Conservation (phyloP, 2,797 vertebrate species). For the Acanthurus tractus region DNA sequence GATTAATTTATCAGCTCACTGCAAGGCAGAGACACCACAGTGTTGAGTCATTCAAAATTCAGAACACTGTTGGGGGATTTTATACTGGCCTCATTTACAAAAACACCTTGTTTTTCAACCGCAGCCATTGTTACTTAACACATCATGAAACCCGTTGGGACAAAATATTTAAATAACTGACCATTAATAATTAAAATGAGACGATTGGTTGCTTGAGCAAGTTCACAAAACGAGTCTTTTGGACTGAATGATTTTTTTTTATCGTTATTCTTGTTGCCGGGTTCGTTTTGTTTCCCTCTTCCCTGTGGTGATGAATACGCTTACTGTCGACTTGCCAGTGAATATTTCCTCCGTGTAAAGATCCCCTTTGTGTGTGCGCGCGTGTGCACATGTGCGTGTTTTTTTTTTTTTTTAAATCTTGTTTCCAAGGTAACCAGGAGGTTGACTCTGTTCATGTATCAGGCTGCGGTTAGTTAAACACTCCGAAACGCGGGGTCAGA, state of each 20-base stretch:
- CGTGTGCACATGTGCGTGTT: neutral
- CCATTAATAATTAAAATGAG: conserved; percentile 40
- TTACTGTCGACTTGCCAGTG: conserved; percentile 30
- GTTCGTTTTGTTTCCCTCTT: conserved; percentile 28
- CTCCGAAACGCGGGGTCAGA: conserved; percentile 21
- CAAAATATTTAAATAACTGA: conserved; percentile 41
- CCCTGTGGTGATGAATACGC: conserved; percentile 52
- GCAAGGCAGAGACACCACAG: conserved; percentile 37
- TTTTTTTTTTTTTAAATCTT: conserved; percentile 60
- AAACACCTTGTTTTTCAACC: conserved; percentile 38
- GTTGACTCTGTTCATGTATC: conserved; percentile 62
- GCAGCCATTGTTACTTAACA: conserved; percentile 39
- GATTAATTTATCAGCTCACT: conserved; percentile 67
- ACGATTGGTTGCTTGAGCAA: conserved; percentile 16
- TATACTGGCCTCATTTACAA: conserved; percentile 65
- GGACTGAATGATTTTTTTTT: neutral
- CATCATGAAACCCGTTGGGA: conserved; percentile 21
- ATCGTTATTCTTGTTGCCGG: conserved; percentile 3
- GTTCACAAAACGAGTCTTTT: neutral
- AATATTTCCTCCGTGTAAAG: conserved; percentile 29
- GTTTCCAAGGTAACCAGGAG: conserved; percentile 87
- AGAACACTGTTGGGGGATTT: conserved; percentile 65
- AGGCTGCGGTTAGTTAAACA: conserved; percentile 53
- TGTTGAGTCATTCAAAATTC: conserved; percentile 76
- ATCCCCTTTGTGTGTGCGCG: conserved; percentile 13